Evolutionary conservation across 2,113 vertebrate genomes (phyloP).

Genomic region (Oryzias curvinotus): DNA sequence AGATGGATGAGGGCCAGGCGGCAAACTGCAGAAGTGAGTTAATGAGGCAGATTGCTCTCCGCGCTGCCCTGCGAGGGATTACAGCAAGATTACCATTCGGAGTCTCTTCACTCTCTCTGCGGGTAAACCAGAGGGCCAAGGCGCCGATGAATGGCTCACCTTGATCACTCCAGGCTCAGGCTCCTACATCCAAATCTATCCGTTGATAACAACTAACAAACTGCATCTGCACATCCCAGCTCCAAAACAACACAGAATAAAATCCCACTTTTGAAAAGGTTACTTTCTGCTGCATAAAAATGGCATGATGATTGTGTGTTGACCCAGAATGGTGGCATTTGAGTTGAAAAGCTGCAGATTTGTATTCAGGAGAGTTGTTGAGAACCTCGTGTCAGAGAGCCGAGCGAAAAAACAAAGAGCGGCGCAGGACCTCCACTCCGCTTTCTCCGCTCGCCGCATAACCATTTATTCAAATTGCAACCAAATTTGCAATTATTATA

Average conservation of each 20-base stretch:
- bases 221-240: constrained; percentile 1
- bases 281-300: constrained; percentile 15
- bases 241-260: too few species aligned
- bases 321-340: constrained; percentile 41
- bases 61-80: constrained; percentile 56
- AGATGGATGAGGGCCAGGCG: constrained; percentile 48
- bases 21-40: constrained; percentile 42
- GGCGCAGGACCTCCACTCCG: constrained; percentile 45
- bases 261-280: constrained; percentile 9
- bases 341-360: constrained; percentile 51
- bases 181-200: constrained; percentile 11
- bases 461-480: constrained; percentile 72
- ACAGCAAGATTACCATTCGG: constrained; percentile 59
- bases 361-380: constrained; percentile 41
- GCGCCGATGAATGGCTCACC: constrained; percentile 25
- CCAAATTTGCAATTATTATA: constrained; percentile 73
- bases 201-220: constrained; percentile 2
- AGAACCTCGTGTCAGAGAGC: constrained; percentile 41
- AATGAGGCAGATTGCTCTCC: constrained; percentile 67
- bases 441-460: constrained; percentile 51
- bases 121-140: constrained; percentile 13
- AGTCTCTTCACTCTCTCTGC: constrained; percentile 27
- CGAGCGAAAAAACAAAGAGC: constrained; percentile 51
- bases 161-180: constrained; percentile 16
- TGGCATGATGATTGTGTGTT: constrained; percentile 17